A percentile compares a stretch with the other conserved stretches of the same genome.
Conservation (phyloP, 1,140 invertebrate species). For the Drosophila pachea region DNA sequence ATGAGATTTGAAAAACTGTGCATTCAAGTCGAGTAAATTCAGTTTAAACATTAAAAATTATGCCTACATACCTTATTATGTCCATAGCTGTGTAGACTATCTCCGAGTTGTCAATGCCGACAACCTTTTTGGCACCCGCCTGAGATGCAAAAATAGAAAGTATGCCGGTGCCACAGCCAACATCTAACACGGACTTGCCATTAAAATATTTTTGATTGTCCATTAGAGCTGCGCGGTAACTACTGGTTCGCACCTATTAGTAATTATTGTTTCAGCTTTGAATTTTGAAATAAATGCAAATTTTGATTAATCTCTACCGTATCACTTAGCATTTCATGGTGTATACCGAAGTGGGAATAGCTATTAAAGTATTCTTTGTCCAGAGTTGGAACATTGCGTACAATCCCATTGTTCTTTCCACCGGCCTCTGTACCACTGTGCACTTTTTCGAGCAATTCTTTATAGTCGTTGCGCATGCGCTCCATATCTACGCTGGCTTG, state of each 20-base stretch:
- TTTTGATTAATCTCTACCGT: conserved; percentile 59
- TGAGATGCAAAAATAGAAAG: conserved; percentile 97
- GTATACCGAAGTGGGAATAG: conserved; percentile 98
- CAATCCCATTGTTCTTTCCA: conserved; percentile 38
- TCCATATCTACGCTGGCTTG: conserved; percentile 83
- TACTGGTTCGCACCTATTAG: conserved; percentile 87
- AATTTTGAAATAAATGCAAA: neutral
- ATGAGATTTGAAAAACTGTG: too few relatives aligned
- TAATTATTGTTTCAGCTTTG: neutral
- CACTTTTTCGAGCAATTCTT: conserved; percentile 78
- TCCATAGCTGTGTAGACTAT: conserved; percentile 90
- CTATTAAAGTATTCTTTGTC: conserved; percentile 95
- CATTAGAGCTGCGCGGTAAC: conserved; percentile 95
- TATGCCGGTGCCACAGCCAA: conserved; percentile 96
- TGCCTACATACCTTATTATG: conserved; percentile 82
- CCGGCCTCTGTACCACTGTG: conserved; percentile 52
- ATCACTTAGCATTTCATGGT: conserved; percentile 95
- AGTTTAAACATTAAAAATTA: too few relatives aligned
- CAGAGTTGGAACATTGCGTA: conserved; percentile 77
- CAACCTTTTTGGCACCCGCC: conserved; percentile 93
- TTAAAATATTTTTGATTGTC: conserved; percentile 86
- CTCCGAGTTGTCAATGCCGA: conserved; percentile 94
- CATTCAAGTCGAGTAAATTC: too few relatives aligned
- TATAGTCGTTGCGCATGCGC: conserved; percentile 83
- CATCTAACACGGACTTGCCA: conserved; percentile 93